Evolutionary conservation across 2,888 invertebrate species (phyloP).

Genomic region (Acanthococcus lagerstroemiae): DNA sequence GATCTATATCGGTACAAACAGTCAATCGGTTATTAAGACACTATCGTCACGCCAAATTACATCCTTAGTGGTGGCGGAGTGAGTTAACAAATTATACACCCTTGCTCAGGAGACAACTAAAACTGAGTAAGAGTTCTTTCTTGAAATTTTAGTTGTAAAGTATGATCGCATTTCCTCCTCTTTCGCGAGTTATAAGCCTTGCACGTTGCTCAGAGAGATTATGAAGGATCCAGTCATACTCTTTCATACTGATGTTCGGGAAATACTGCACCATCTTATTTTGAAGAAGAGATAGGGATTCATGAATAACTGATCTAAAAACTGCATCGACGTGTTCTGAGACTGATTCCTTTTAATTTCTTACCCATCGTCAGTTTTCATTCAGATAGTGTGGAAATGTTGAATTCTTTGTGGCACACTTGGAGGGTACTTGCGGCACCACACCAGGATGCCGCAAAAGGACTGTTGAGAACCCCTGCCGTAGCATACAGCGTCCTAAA

Average conservation of each 20-base stretch:
- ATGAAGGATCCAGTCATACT: background rate
- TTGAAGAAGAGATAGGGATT: background rate
- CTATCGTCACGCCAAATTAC: no score
- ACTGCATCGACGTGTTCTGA: background rate
- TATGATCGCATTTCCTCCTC: background rate
- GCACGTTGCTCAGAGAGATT: background rate
- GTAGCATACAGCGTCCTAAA: no score
- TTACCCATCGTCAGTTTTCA: background rate
- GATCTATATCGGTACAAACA: no score
- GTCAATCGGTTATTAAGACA: no score
- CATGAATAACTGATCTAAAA: background rate
- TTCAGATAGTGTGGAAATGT: background rate
- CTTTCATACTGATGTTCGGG: background rate
- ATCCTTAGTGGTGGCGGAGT: no score
- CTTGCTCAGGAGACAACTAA: no score
- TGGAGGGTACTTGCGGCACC: no score
- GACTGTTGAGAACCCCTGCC: background rate
- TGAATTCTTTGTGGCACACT: background rate
- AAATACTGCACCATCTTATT: background rate
- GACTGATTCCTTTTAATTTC: background rate
- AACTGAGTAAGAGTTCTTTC: no score
- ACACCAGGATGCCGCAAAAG: background rate
- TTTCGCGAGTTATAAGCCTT: background rate
- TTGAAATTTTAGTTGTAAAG: no score
- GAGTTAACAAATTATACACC: no score